These are phyloP conservation scores for Abrostola triplasia DNA, from an alignment of 2,888 invertebrate species.

Conservation along the genomic window DNA sequence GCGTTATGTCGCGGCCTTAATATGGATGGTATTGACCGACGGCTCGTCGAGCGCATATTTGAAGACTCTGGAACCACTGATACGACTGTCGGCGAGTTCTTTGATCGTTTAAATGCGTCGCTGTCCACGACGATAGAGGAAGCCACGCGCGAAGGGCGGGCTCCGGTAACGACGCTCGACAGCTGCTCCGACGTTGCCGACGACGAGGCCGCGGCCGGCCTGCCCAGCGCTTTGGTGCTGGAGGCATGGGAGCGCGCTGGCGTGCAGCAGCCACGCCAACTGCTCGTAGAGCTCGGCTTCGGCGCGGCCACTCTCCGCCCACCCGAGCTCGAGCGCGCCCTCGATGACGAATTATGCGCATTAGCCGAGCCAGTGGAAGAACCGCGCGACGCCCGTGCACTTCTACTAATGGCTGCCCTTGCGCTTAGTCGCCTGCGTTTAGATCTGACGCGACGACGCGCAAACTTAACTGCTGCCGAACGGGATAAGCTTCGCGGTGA, in stretches of 20 bases:
- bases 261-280: constrained; percentile 89
- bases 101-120: constrained; percentile 76
- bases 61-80: constrained; percentile 66
- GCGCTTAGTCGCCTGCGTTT: constrained; percentile 90
- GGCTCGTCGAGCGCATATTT: constrained; percentile 76
- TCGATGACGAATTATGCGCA: constrained; percentile 90
- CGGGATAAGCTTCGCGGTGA: constrained; percentile 94
- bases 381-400: constrained; percentile 68
- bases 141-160: constrained; percentile 51
- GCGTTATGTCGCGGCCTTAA: constrained; percentile 76
- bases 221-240: constrained; percentile 87
- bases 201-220: constrained; percentile 56
- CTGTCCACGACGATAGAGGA: constrained; percentile 73
- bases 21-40: constrained; percentile 77
- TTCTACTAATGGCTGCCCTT: constrained; percentile 89
- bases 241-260: constrained; percentile 93
- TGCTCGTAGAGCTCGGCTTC: constrained; percentile 92
- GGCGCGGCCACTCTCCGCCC: constrained; percentile 87
- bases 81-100: constrained; percentile 83
- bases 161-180: constrained; percentile 12
- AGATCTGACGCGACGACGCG: constrained; percentile 92
- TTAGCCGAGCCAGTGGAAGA: constrained; percentile 52
- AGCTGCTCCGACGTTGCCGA: constrained; percentile 39
- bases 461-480: constrained; percentile 91
- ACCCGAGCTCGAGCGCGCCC: constrained; percentile 89